Evolutionary conservation across 2,113 vertebrate genomes (phyloP).

Genomic region (Gadus chalcogrammus): DNA sequence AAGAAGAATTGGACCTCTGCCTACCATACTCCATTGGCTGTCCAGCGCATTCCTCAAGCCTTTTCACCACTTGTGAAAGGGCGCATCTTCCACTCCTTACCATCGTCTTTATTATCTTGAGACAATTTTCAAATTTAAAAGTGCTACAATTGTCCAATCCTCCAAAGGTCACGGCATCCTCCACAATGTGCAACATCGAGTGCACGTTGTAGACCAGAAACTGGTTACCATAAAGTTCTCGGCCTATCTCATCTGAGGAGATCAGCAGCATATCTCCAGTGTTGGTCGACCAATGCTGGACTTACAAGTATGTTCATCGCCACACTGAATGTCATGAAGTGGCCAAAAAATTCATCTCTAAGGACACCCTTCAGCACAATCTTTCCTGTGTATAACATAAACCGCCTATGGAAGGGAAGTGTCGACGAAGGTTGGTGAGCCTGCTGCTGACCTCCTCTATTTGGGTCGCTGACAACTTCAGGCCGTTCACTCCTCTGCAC

Average conservation of each 20-base stretch:
- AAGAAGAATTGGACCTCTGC: no score
- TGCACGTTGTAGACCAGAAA: constrained; percentile 17
- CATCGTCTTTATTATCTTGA: neutral
- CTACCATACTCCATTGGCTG: no score
- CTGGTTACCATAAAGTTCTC: no score
- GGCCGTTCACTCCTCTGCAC: no score
- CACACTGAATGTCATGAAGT: constrained; percentile 22
- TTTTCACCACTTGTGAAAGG: neutral
- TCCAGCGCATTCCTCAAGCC: no score
- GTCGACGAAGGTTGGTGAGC: neutral
- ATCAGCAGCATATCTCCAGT: constrained; percentile 6
- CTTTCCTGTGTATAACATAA: constrained; percentile 13
- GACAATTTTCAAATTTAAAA: neutral
- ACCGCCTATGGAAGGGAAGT: constrained; percentile 2
- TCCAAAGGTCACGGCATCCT: neutral
- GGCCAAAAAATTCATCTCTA: neutral
- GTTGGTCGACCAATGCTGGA: neutral
- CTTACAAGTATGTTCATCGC: constrained; percentile 12
- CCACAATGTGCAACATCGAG: constrained; percentile 21
- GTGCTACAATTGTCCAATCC: constrained; percentile 4
- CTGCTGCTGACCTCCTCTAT: no score
- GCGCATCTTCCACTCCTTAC: neutral
- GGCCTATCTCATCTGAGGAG: neutral
- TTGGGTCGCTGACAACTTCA: no score
- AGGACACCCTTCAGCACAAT: constrained; percentile 6